These are phyloP conservation scores for Drosophila rufa DNA, from an alignment of 1,140 invertebrate genomes.

Conservation along the genomic window DNA sequence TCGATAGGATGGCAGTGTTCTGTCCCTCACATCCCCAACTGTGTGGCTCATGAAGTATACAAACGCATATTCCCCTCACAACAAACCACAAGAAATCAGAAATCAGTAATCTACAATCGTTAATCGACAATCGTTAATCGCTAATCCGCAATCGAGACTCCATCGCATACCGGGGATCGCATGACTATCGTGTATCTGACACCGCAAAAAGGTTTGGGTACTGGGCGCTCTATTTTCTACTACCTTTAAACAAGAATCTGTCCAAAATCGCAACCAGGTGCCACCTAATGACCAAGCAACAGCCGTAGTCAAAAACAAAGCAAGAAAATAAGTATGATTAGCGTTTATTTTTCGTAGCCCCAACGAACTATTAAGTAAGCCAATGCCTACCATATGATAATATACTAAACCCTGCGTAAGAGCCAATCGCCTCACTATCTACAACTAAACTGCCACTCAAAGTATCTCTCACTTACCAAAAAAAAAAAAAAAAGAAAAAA, in stretches of 20 bases:
- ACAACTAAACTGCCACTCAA: conserved; percentile 71
- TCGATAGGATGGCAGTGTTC: conserved; percentile 28
- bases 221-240: conserved; percentile 80
- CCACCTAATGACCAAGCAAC: conserved; percentile 14
- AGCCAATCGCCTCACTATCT: conserved; percentile 74
- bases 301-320: conserved; percentile 19
- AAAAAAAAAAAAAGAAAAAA: conserved; percentile 14
- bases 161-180: conserved; percentile 24
- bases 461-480: conserved; percentile 72
- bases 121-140: background rate
- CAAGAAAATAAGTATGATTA: conserved; percentile 66
- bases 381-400: conserved; percentile 40
- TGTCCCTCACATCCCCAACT: conserved; percentile 39
- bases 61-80: conserved; percentile 37
- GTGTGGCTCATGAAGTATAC: conserved; percentile 50
- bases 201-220: conserved; percentile 84
- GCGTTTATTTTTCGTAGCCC: conserved; percentile 53
- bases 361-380: conserved; percentile 48
- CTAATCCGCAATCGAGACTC: conserved; percentile 2
- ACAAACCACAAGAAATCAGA: conserved; percentile 16
- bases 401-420: conserved; percentile 55
- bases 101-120: background rate
- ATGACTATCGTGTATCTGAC: conserved; percentile 72
- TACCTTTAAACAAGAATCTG: conserved; percentile 85
- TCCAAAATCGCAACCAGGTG: conserved; percentile 76